Conservation (phyloP, 1,140 invertebrate species). For the Phenacoccus solenopsis region DNA sequence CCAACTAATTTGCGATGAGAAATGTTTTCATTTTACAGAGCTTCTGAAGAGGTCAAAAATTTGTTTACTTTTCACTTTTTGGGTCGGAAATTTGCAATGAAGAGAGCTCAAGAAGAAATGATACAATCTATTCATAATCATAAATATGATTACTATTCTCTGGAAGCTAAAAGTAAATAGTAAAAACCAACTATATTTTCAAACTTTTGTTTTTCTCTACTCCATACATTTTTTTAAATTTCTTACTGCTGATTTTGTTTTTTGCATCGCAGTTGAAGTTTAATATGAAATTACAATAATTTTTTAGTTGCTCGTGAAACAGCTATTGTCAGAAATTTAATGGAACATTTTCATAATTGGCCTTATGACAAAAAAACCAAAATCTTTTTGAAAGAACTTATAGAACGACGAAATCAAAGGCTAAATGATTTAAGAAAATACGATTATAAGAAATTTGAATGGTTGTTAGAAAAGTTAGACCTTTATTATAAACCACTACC, state of each 20-base stretch:
- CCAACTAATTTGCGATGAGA: background rate
- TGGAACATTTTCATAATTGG: slow-evolving; percentile 37
- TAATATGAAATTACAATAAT: background rate
- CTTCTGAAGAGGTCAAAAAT: slow-evolving; percentile 41
- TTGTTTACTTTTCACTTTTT: slow-evolving; percentile 43
- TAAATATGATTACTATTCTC: slow-evolving; percentile 39
- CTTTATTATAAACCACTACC: slow-evolving; percentile 57
- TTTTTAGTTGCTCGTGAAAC: slow-evolving; percentile 43
- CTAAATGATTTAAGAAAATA: slow-evolving; percentile 50
- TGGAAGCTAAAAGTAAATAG: slow-evolving; percentile 41
- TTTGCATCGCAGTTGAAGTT: background rate
- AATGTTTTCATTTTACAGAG: slow-evolving; percentile 36
- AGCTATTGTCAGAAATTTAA: slow-evolving; percentile 39
- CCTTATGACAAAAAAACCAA: slow-evolving; percentile 41
- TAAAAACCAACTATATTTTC: background rate
- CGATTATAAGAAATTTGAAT: slow-evolving; percentile 76
- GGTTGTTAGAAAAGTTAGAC: slow-evolving; percentile 67
- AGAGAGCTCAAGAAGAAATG: slow-evolving; percentile 32
- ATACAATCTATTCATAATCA: slow-evolving; percentile 41
- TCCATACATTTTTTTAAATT: background rate
- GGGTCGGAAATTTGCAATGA: slow-evolving; percentile 31
- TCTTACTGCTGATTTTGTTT: background rate
- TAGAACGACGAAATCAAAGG: slow-evolving; percentile 58
- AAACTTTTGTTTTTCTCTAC: background rate
- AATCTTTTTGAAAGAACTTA: slow-evolving; percentile 49